phyloP scores from a whole-genome alignment of 1,140 invertebrate species.

The Plectus sambesii region DNA sequence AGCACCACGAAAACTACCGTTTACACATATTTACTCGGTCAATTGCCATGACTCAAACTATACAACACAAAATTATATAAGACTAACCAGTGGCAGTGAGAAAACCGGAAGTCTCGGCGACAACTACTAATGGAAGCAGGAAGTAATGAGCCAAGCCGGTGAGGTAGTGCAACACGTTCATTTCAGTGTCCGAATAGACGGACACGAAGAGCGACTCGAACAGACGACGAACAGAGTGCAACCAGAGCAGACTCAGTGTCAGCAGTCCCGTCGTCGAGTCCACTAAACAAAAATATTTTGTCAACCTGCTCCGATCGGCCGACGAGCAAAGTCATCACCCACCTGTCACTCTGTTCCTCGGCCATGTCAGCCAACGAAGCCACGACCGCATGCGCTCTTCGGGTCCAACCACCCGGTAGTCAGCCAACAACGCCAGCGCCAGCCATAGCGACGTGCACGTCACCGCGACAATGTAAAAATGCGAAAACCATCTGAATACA shows the following conservation, averaged over 20 bases:
- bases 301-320: neutral
- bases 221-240: slow-evolving; percentile 61
- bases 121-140: slow-evolving; percentile 55
- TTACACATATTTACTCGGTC: too few relatives aligned
- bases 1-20: too few relatives aligned
- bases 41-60: too few relatives aligned
- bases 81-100: too few relatives aligned
- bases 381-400: slow-evolving; percentile 8
- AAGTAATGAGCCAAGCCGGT: slow-evolving; percentile 65
- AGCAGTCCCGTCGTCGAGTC: neutral
- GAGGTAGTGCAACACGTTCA: slow-evolving; percentile 65
- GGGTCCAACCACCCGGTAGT: slow-evolving; percentile 1
- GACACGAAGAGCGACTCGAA: slow-evolving; percentile 62
- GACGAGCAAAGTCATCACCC: slow-evolving; percentile 10
- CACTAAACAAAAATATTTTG: slow-evolving; percentile 15
- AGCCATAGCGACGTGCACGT: slow-evolving; percentile 19
- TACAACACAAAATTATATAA: too few relatives aligned
- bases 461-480: slow-evolving; percentile 38
- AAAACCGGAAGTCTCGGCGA: slow-evolving; percentile 64
- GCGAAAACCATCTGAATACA: slow-evolving; percentile 39
- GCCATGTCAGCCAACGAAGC: slow-evolving; percentile 9
- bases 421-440: neutral
- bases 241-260: slow-evolving; percentile 49
- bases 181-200: slow-evolving; percentile 65
- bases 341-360: slow-evolving; percentile 17